Base-by-base conservation (phyloP, 1,140 invertebrate genomes). In the Popillia japonica region DNA sequence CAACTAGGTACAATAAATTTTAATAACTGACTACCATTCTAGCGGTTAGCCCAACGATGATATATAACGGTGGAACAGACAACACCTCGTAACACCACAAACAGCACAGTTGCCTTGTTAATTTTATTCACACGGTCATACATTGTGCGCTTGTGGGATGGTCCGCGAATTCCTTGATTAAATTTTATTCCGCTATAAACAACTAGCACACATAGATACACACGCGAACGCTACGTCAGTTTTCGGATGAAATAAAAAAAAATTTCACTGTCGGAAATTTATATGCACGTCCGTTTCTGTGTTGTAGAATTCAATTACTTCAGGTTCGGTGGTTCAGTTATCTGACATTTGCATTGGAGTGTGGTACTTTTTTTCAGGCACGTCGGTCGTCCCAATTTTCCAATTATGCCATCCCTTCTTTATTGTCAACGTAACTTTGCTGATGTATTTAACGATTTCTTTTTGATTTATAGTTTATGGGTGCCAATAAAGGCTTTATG, bases 111-210 rank as follows among this genome's bases (percentile, higher is more conserved):
- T 14, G 61, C 61, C 22, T 14, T 22, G 59, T 61, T 61, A 61
- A 61, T 61, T 68, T 68, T 68, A 27, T 68, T 68, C 61, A 34
- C 23, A 27, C 7, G 8, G 22, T 20, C 22, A 34, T 68, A 22
- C 22, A 34, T 68, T 68, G 27, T 68, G 61, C 14, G 44, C 61
- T 34, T 20, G 23, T 22, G 61, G 61, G 61, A 34, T 68, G 20
- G 61, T 27, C 61, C 6, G 61, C 11, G 61, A 27, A 68, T 68
- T 20, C 61, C 22, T 68, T 68, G 61, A 68, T 68, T 68, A 68
- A 68, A 68, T 68, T 68, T 68, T 68, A 68, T 68, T 68, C 61
- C 61, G 22, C 61, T 68, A 68, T 68, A 68, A 68, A 68, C 61
- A 68, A 68, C 61, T 68, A 68, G 27, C 61, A 68, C 22, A 68